phyloP scores from a whole-genome alignment of 2,888 invertebrate species.

The Lasioglossum oenotherae region DNA sequence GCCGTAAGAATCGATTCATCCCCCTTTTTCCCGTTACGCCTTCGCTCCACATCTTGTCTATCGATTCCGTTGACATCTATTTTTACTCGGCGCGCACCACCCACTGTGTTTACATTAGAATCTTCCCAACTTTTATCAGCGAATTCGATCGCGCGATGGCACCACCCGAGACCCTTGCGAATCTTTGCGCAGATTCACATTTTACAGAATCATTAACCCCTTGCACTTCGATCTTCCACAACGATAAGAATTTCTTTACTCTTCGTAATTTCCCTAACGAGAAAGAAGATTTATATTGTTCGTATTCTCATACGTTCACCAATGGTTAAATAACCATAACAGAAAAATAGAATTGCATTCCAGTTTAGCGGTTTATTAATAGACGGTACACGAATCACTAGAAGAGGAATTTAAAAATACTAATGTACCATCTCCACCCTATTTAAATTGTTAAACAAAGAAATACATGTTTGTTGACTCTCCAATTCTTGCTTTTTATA shows the following conservation, averaged over 20 bases:
- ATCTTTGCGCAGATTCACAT: conserved; percentile 58
- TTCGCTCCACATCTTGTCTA: conserved; percentile 35
- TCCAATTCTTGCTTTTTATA: not conserved
- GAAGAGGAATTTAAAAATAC: not conserved
- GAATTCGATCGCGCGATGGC: not conserved
- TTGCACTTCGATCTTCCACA: not conserved
- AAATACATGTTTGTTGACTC: not conserved
- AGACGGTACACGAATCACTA: not conserved
- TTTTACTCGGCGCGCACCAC: conserved; percentile 15
- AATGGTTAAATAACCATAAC: not conserved
- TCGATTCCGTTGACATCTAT: conserved; percentile 41
- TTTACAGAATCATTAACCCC: not conserved
- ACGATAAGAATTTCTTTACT: too few species aligned
- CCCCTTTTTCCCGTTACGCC: conserved; percentile 18
- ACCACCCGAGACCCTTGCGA: not conserved
- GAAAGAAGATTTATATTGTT: not conserved
- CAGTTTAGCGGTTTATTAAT: not conserved
- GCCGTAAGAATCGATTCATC: conserved; percentile 30
- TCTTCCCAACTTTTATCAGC: conserved; percentile 1
- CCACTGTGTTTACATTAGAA: conserved; percentile 33
- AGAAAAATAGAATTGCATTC: not conserved
- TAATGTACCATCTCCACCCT: not conserved
- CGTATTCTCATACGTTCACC: not conserved
- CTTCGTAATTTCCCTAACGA: not conserved
- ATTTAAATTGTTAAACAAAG: not conserved